Evolutionary conservation across 2,888 invertebrate genomes (phyloP).

Genomic region (Luperina nickerlii): DNA sequence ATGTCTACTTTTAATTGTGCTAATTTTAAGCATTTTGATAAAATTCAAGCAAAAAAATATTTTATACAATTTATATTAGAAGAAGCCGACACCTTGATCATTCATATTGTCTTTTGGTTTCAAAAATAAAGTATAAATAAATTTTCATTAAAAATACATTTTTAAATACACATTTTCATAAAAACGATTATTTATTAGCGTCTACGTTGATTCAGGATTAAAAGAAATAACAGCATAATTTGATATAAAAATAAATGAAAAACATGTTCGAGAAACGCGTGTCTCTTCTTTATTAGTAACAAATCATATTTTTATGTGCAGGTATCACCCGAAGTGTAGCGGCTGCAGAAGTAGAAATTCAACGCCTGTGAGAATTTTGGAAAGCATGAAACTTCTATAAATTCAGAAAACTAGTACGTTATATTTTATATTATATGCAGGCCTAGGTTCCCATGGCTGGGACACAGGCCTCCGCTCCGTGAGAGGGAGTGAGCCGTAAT

Average conservation of each 20-base stretch:
- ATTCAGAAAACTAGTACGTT: too few relatives aligned
- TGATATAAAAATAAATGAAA: conserved; percentile 26
- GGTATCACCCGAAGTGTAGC: not conserved
- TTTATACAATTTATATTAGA: conserved; percentile 38
- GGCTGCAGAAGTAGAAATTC: not conserved
- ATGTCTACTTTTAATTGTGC: not conserved
- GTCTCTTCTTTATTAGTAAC: conserved; percentile 34
- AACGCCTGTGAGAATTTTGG: not conserved
- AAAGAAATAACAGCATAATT: conserved; percentile 44
- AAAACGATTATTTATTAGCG: conserved; percentile 54
- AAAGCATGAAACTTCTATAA: not conserved
- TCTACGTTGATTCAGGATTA: conserved; percentile 46
- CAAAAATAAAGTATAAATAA: conserved; percentile 38
- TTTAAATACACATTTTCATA: conserved; percentile 51
- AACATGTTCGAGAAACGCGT: conserved; percentile 38
- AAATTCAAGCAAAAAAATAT: not conserved
- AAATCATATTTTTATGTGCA: conserved; percentile 54
- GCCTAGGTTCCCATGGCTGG: too few relatives aligned
- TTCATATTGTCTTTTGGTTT: conserved; percentile 55
- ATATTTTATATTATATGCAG: too few relatives aligned
- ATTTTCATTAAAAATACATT: not conserved
- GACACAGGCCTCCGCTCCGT: too few relatives aligned
- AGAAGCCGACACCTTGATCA: conserved; percentile 49
- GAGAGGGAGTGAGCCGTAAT: too few relatives aligned
- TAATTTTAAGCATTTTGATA: not conserved